Conservation (phyloP, 1,140 invertebrate genomes). For the Thaumetopoea pityocampa region DNA sequence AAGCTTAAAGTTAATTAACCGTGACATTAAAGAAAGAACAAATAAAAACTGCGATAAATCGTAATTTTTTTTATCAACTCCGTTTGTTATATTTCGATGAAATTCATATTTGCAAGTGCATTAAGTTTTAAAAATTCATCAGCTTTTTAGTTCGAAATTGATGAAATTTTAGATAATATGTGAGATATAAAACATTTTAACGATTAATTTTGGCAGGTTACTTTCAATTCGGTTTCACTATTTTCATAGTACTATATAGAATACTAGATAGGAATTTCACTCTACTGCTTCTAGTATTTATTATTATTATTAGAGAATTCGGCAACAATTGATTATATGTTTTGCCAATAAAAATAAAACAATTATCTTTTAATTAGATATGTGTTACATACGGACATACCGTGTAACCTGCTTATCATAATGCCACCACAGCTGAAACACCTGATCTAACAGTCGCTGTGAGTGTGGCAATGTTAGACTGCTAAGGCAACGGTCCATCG, state of each 20-base stretch:
- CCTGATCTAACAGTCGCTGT: no score
- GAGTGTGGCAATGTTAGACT: no score
- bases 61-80: neutral
- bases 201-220: conserved; percentile 1
- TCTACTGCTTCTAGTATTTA: neutral
- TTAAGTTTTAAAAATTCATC: neutral
- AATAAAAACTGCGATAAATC: no score
- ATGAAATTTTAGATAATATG: neutral
- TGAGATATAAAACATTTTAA: neutral
- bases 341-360: neutral
- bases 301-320: conserved; percentile 2
- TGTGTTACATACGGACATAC: no score
- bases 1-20: no score
- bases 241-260: neutral
- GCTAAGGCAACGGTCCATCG: no score
- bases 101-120: neutral
- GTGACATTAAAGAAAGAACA: no score
- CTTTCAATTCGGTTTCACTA: no score
- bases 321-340: neutral
- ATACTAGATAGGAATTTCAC: conserved; percentile 1
- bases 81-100: neutral
- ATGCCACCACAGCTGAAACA: no score
- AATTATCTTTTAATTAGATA: no score
- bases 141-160: neutral
- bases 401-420: no score